Conservation (phyloP, 2,888 invertebrate species). For the Dolichopus griseipennis region DNA sequence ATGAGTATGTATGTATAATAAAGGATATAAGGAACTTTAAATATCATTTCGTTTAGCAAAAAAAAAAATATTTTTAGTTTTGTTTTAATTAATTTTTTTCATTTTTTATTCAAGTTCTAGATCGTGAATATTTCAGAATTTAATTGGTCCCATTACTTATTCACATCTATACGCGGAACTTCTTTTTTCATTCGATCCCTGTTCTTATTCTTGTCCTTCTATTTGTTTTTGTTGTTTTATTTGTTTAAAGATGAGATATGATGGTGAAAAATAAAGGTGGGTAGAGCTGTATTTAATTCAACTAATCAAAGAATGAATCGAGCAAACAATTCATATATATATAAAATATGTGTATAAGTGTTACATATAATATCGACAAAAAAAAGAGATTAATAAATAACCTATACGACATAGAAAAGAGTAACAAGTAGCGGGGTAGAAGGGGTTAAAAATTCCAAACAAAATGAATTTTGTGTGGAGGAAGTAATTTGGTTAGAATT, state of each 20-base stretch:
- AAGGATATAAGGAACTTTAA: neutral
- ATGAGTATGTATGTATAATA: neutral
- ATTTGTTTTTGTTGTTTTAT: neutral
- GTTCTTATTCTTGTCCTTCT: neutral
- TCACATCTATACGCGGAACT: neutral
- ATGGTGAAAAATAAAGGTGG: neutral
- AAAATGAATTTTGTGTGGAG: too few species aligned
- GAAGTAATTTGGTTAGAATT: too few species aligned
- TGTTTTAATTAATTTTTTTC: neutral
- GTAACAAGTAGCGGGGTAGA: too few species aligned
- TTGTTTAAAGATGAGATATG: neutral
- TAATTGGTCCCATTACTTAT: constrained; percentile 11
- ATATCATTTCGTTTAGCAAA: neutral
- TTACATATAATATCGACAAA: too few species aligned
- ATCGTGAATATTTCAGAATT: constrained; percentile 7
- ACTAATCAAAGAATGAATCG: constrained; percentile 1
- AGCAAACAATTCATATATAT: neutral
- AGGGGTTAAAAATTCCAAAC: too few species aligned
- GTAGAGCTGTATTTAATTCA: neutral
- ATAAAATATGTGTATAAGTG: neutral
- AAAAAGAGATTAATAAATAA: too few species aligned
- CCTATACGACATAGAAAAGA: too few species aligned
- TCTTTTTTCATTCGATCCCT: neutral
- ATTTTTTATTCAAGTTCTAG: neutral
- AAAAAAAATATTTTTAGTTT: neutral